Conservation (phyloP, 1,140 invertebrate species). For the Lethrus apterus region DNA sequence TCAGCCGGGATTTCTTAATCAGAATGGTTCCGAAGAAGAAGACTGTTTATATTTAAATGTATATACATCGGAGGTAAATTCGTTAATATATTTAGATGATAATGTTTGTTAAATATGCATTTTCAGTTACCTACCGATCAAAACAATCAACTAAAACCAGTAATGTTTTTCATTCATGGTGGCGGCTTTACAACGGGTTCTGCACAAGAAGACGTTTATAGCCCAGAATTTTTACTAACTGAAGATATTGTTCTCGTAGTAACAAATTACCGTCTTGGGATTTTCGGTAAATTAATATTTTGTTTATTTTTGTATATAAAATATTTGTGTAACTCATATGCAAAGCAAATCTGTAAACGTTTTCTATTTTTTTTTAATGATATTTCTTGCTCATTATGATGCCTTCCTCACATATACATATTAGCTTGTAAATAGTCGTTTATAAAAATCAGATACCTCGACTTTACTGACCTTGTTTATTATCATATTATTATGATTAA, state of each 20-base stretch:
- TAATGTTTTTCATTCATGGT: slow-evolving; percentile 61
- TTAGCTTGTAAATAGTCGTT: no score
- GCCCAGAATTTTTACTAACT: slow-evolving; percentile 56
- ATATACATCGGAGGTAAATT: slow-evolving; percentile 53
- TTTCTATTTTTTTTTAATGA: no score
- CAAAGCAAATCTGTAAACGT: no score
- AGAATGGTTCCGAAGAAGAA: slow-evolving; percentile 47
- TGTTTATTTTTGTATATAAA: neutral
- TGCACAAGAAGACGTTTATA: slow-evolving; percentile 44
- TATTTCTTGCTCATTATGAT: no score
- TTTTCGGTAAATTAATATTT: slow-evolving; percentile 34
- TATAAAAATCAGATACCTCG: no score
- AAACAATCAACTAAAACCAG: slow-evolving; percentile 37
- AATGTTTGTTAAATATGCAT: neutral
- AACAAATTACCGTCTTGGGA: slow-evolving; percentile 44
- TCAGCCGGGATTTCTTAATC: slow-evolving; percentile 31
- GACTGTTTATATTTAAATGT: slow-evolving; percentile 82
- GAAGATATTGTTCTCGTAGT: slow-evolving; percentile 45
- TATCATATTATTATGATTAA: no score
- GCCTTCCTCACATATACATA: no score
- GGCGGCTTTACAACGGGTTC: slow-evolving; percentile 52
- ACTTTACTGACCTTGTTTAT: no score
- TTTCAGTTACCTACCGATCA: slow-evolving; percentile 25
- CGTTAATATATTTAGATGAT: neutral
- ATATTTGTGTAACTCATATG: no score